These are phyloP conservation scores for Diploscapter pachys DNA, from an alignment of 1,140 invertebrate genomes.

Conservation along the genomic window DNA sequence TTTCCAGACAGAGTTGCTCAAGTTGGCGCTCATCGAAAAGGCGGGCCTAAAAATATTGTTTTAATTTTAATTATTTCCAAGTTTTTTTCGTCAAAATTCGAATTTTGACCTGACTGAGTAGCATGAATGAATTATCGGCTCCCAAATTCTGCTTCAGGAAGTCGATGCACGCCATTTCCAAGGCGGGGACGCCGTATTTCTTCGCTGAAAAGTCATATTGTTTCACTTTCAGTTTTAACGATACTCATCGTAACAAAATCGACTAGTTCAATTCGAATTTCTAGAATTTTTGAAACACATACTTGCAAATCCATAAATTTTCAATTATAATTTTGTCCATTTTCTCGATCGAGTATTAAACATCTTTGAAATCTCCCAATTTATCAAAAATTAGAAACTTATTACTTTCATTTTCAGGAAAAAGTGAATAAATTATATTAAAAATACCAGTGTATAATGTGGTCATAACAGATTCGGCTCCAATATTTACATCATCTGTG, in stretches of 20 bases:
- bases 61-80: background rate
- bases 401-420: background rate
- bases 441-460: slow-evolving; percentile 70
- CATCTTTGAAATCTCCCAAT: too few species aligned
- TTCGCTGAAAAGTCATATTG: slow-evolving; percentile 65
- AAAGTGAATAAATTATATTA: slow-evolving; percentile 1
- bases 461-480: slow-evolving; percentile 81
- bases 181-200: slow-evolving; percentile 78
- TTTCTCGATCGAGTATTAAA: too few species aligned
- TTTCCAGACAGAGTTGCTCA: slow-evolving; percentile 75
- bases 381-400: too few species aligned
- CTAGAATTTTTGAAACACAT: too few species aligned
- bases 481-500: slow-evolving; percentile 79
- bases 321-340: too few species aligned
- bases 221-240: background rate
- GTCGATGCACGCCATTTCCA: slow-evolving; percentile 80
- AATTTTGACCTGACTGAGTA: slow-evolving; percentile 67
- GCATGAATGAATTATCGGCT: slow-evolving; percentile 79
- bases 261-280: too few species aligned
- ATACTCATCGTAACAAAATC: too few species aligned
- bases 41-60: slow-evolving; percentile 63
- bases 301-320: too few species aligned
- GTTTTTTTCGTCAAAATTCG: slow-evolving; percentile 1
- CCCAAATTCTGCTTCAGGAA: slow-evolving; percentile 76
- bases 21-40: slow-evolving; percentile 78